Percentiles rank a stretch among this genome's conserved stretches.
These are phyloP conservation scores for Cyanoramphus novaezelandiae DNA, from an alignment of 2,113 vertebrate genomes.

Conservation along the genomic window DNA sequence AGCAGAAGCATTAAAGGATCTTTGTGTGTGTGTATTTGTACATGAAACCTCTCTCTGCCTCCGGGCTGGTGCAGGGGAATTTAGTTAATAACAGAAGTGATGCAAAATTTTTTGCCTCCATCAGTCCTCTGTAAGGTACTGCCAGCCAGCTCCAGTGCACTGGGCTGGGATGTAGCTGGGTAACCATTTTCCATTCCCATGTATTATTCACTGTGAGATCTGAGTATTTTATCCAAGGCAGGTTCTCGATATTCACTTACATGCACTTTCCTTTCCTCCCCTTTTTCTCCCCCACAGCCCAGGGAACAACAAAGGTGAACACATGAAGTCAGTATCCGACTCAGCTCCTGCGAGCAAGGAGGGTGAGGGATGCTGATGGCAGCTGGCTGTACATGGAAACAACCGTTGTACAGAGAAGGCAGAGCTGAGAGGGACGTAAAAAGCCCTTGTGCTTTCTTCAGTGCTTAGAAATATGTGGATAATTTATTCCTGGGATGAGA, in stretches of 20 bases:
- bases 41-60: background rate
- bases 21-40: too few relatives aligned
- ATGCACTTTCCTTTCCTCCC: background rate
- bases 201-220: background rate
- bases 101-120: background rate
- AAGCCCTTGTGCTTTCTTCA: background rate
- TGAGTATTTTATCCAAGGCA: constrained; percentile 10
- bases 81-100: background rate
- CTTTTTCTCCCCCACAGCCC: background rate
- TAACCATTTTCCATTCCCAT: background rate
- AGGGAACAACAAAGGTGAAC: background rate
- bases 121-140: background rate
- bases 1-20: background rate
- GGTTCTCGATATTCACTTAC: background rate
- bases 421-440: background rate
- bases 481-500: background rate
- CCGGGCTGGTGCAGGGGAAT: background rate
- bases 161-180: background rate
- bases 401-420: background rate
- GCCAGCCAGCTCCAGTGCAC: background rate
- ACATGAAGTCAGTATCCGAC: background rate
- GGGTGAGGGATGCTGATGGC: background rate
- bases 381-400: background rate
- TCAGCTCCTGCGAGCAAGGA: background rate
- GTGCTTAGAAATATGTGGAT: background rate